Evolutionary conservation across 2,113 vertebrate genomes (phyloP).

Genomic region (Accipiter cooperii): DNA sequence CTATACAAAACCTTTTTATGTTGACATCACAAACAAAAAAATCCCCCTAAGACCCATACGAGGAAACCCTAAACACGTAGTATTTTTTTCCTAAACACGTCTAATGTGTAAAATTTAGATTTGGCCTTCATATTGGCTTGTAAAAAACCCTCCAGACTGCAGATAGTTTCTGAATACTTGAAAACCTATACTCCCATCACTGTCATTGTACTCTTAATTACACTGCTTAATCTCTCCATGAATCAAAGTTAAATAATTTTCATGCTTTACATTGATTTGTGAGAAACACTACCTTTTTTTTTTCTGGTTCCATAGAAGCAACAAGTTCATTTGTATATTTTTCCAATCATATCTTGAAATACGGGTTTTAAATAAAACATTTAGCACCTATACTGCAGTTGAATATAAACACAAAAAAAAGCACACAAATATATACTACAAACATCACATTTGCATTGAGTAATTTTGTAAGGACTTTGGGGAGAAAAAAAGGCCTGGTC

Average conservation of each 20-base stretch:
- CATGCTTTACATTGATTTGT: not conserved
- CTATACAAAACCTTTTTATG: not conserved
- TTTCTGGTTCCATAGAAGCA: not conserved
- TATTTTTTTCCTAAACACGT: not conserved
- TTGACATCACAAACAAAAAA: not conserved
- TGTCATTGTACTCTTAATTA: not conserved
- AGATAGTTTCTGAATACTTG: not conserved
- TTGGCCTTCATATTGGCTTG: not conserved
- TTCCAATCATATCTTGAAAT: not conserved
- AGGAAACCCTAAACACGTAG: not conserved
- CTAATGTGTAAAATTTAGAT: not conserved
- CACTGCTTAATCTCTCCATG: not conserved
- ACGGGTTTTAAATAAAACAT: not conserved
- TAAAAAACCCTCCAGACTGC: not conserved
- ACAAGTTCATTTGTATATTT: not conserved
- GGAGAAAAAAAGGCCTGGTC: not conserved
- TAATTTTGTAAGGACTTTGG: not conserved
- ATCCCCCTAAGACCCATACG: rapidly evolving
- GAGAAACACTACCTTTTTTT: not conserved
- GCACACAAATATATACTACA: not conserved
- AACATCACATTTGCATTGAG: not conserved
- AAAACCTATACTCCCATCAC: not conserved
- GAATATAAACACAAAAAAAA: not conserved
- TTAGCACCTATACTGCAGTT: not conserved
- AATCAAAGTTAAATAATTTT: not conserved